These are phyloP conservation scores for Cyanistes caeruleus DNA, from an alignment of 2,113 vertebrate genomes.

Conservation along the genomic window DNA sequence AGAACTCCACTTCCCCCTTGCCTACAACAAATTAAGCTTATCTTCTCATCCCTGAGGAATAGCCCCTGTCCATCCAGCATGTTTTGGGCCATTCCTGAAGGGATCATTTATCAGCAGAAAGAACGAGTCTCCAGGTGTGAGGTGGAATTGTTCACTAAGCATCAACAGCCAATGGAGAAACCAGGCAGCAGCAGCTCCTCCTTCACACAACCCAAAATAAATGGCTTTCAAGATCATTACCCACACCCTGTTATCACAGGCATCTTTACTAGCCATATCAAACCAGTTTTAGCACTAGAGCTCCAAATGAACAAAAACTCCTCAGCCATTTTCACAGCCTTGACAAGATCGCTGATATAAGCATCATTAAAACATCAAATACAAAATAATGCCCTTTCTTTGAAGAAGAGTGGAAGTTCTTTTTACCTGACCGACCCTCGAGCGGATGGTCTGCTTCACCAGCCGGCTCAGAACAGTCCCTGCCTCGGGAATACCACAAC, in stretches of 20 bases:
- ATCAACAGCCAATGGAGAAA: accelerated
- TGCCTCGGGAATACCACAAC: too few relatives aligned
- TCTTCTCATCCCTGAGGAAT: not conserved
- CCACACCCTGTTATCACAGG: not conserved
- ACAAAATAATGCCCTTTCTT: not conserved
- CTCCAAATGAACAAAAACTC: not conserved
- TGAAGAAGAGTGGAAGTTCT: not conserved
- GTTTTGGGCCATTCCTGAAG: not conserved
- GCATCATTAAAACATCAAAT: not conserved
- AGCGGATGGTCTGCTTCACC: accelerated
- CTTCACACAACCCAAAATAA: not conserved
- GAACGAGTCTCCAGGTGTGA: not conserved
- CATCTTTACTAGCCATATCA: not conserved
- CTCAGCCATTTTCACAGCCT: not conserved
- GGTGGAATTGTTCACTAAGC: not conserved
- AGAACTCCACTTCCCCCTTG: not conserved
- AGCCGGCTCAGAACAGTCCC: not conserved
- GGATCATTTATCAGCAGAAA: not conserved
- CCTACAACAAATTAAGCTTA: not conserved
- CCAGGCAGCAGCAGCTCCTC: not conserved
- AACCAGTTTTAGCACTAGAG: not conserved
- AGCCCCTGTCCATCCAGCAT: accelerated
- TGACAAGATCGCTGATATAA: not conserved
- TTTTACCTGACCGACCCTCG: not conserved
- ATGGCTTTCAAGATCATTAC: not conserved